Base-by-base conservation (phyloP, 2,113 vertebrate species). In the Caranx melampygus region DNA sequence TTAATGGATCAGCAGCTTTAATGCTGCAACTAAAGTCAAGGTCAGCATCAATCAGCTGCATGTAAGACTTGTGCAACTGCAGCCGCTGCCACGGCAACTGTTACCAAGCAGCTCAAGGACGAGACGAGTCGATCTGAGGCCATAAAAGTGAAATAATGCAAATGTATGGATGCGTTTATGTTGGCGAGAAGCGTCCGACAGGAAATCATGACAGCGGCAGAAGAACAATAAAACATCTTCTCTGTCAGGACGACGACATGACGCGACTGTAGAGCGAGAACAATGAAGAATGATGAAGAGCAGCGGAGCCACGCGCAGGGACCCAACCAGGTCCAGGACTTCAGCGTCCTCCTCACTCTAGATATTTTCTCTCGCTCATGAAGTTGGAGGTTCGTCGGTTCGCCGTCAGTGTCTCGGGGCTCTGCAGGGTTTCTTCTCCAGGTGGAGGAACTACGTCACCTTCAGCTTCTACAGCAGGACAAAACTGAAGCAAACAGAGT, bases 21-120 rank as follows among this genome's bases (percentile, higher is more conserved):
- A 51, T 5, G 33, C 14, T 26, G 4, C 55, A 62, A 47, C 40
- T 37, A 15, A 64, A 60, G 58, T 60, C 79, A 76, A 85, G 79
- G 78, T 73, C 62, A 60, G 52, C 66, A 26, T 45, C n/a, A 7
- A 47, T 71, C 62, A 59, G 47, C 21, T 0, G 1, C 7, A 1
- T 6, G 40, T 40, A 42, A 2, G 18, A 54, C 52, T 21, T 20
- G 26, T 26, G 26, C 1, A 1, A 12, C 6, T 21, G 51, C 11
- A 21, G 51, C 20, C 9, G 20, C 11, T 20, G 9, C 9, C 0
- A 20, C 51, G 10, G 51, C 3, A 21, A 52, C 3, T 1, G 6
- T 4, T 26, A 26, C 26, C 26, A 26, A 26, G 18, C n/a, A 42
- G 33, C 73, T 51, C 26, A 60, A 67, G 54, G 66, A 33, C 21